Percentiles rank a stretch among this genome's conserved stretches.
Conservation (phyloP, 2,113 vertebrate genomes). For the Takifugu bimaculatus region DNA sequence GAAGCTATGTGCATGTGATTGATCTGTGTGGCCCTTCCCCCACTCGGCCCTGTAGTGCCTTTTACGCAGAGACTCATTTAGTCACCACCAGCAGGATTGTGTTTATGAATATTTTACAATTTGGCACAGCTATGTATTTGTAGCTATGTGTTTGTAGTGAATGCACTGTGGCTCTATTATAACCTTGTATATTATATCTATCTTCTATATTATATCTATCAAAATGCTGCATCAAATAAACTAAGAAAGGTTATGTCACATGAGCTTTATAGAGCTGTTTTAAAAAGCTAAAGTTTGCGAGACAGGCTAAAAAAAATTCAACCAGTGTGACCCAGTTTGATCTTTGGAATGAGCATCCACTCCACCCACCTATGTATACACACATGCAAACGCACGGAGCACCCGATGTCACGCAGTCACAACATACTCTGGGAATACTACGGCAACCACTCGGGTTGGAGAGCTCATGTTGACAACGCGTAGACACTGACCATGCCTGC, state of each 20-base stretch:
- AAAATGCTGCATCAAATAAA: slow-evolving; percentile 7
- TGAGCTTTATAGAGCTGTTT: background rate
- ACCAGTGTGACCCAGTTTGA: background rate
- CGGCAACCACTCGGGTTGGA: slow-evolving; percentile 30
- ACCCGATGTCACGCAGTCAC: too few species aligned
- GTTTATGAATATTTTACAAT: slow-evolving; percentile 12
- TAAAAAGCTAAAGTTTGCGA: background rate
- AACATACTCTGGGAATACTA: slow-evolving; percentile 25
- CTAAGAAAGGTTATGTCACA: background rate
- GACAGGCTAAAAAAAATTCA: background rate
- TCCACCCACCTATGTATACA: background rate
- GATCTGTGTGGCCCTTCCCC: slow-evolving; percentile 66
- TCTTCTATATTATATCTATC: background rate
- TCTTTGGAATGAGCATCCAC: slow-evolving; percentile 3
- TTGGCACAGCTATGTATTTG: slow-evolving; percentile 5
- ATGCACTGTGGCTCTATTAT: background rate
- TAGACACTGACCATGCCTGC: slow-evolving; percentile 34
- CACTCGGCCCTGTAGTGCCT: slow-evolving; percentile 37
- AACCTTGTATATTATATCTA: too few species aligned
- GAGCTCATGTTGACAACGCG: slow-evolving; percentile 53
- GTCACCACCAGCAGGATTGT: slow-evolving; percentile 8
- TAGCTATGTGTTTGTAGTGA: background rate
- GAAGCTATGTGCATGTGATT: slow-evolving; percentile 65
- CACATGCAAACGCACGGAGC: too few species aligned
- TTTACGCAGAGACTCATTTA: slow-evolving; percentile 31